Conservation (phyloP, 2,888 invertebrate species). For the Phania funesta region DNA sequence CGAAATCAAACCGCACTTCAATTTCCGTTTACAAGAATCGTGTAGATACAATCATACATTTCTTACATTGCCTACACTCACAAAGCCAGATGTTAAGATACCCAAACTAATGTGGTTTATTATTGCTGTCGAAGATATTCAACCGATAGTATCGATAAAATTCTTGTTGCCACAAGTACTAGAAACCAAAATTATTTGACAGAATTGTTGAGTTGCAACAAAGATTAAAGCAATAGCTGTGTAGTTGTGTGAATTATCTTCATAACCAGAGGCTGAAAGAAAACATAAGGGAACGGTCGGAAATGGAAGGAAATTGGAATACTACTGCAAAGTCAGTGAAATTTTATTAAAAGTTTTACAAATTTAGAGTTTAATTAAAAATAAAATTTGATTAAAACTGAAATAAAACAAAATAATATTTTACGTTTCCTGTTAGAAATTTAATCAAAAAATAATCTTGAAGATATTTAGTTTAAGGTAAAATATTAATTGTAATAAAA, state of each 20-base stretch:
- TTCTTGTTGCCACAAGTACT: neutral
- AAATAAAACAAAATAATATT: too few species aligned
- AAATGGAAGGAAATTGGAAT: slow-evolving; percentile 10
- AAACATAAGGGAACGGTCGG: slow-evolving; percentile 20
- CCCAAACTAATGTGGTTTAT: neutral
- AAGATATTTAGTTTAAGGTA: too few species aligned
- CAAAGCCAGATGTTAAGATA: neutral
- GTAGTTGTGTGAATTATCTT: neutral
- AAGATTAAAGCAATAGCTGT: slow-evolving; percentile 22
- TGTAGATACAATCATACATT: neutral
- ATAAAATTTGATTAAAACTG: neutral
- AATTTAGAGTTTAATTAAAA: neutral
- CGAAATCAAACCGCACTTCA: slow-evolving; percentile 8
- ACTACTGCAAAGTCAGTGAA: neutral
- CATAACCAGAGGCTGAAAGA: neutral
- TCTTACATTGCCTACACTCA: neutral
- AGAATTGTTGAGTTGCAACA: slow-evolving; percentile 6
- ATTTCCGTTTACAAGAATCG: neutral
- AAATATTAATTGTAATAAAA: too few species aligned
- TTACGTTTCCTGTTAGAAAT: too few species aligned
- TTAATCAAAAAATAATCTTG: too few species aligned
- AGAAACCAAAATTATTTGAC: neutral
- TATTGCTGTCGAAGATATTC: neutral
- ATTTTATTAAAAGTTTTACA: neutral
- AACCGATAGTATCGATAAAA: neutral